Evolutionary conservation across 2,797 vertebrate genomes (phyloP).

Genomic region (Tragopan temminckii): DNA sequence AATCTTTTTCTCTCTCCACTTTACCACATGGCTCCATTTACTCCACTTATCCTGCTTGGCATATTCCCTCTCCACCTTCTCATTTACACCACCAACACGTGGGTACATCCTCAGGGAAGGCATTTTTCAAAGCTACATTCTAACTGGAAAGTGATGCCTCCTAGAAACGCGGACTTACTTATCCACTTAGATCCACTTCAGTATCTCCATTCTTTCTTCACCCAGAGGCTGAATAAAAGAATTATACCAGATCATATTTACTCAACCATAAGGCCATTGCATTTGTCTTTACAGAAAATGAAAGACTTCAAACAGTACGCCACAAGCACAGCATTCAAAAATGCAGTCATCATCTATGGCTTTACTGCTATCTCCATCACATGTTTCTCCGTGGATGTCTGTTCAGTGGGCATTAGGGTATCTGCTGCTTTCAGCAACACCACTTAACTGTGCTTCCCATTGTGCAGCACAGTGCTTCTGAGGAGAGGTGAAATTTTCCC

Average conservation of each 20-base stretch:
- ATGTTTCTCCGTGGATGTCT: neutral
- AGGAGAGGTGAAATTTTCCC: neutral
- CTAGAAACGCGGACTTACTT: neutral
- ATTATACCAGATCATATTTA: neutral
- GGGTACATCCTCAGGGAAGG: neutral
- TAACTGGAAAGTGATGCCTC: neutral
- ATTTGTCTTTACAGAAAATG: neutral
- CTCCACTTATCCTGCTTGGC: neutral
- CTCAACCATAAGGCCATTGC: neutral
- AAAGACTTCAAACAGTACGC: neutral
- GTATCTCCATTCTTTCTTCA: neutral
- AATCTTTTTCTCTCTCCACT: neutral
- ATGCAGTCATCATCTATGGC: neutral
- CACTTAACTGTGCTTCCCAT: neutral
- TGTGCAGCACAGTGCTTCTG: accelerated
- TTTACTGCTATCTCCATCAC: neutral
- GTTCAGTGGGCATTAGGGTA: neutral
- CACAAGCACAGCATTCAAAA: neutral
- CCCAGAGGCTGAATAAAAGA: neutral
- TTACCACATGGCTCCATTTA: neutral
- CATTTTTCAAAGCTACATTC: neutral
- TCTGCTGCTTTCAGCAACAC: neutral
- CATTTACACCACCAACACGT: neutral
- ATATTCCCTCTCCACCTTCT: neutral
- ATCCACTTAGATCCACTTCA: neutral